Conservation (phyloP, 1,140 invertebrate species). For the Drosophila tropicalis region DNA sequence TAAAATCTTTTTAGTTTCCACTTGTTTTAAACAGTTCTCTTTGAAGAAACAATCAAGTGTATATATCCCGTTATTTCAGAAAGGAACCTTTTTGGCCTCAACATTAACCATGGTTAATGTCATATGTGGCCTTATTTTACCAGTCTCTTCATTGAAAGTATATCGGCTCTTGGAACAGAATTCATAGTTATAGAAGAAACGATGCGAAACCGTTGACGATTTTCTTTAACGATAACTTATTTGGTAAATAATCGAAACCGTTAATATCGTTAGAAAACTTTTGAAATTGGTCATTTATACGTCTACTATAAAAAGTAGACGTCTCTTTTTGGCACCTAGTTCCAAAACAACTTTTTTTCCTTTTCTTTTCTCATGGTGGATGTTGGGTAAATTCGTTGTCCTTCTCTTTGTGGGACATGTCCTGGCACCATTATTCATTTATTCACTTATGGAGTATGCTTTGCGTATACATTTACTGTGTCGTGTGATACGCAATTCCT, state of each 20-base stretch:
- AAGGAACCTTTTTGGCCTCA: too few relatives aligned
- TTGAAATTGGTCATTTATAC: slow-evolving; percentile 17
- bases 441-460: slow-evolving; percentile 86
- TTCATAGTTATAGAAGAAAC: too few relatives aligned
- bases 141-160: too few relatives aligned
- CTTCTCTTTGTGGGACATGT: slow-evolving; percentile 15
- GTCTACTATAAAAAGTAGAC: slow-evolving; percentile 19
- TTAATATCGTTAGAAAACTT: neutral
- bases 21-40: too few relatives aligned
- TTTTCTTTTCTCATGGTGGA: neutral
- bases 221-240: neutral
- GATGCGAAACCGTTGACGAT: too few relatives aligned
- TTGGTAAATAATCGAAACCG: neutral
- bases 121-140: too few relatives aligned
- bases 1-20: too few relatives aligned
- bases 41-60: too few relatives aligned
- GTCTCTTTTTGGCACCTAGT: neutral
- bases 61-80: too few relatives aligned
- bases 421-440: slow-evolving; percentile 14
- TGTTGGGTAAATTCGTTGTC: slow-evolving; percentile 49
- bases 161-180: too few relatives aligned
- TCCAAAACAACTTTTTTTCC: neutral
- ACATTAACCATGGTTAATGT: too few relatives aligned
- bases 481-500: slow-evolving; percentile 86
- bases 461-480: slow-evolving; percentile 83